Base-by-base conservation (phyloP, 2,888 invertebrate genomes). In the Blera fallax region DNA sequence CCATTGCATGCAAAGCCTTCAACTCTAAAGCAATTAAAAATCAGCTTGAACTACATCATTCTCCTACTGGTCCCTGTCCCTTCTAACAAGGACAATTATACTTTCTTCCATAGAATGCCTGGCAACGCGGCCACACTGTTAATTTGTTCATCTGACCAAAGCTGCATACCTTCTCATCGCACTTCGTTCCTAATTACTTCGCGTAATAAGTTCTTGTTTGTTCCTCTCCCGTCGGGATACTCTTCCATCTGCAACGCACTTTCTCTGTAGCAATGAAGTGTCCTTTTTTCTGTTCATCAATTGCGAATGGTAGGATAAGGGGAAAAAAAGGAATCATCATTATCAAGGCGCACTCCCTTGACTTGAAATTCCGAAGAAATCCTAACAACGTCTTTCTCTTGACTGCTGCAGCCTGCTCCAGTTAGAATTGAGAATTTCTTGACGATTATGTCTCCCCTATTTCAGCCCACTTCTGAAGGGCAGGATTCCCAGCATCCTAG, bases 261-360 rank as follows among this genome's bases (percentile, higher is more conserved):
- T 52, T 34, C 11, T 11, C 10, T n/a, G 8, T 56, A 37, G 32
- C 72, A 32, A 32, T 45, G 48, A 24, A 50, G 48, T 10, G 24
- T 54, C 54, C 10, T 16, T 24, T 14, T 27, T 14, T 24, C 60
- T 27, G 14, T 64, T 14, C 10, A 34, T 34, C 58, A 32, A 24
- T 40, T 43, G 27, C 1, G 16, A 64, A 79, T 34, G 16, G 34
- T 81, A 37, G 45, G 18, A 67, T 45, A 45, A n/a, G n/a, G n/a
- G n/a, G n/a, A n/a, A n/a, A n/a, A n/a, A n/a, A n/a, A n/a, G n/a
- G 62, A 40, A 65, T 3, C 50, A 65, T 72, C 50, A 78, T 70
- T 78, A 72, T 50, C 72, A 14, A 52, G 73, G 32, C 8, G 43
- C 24, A 34, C 24, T 48, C 34, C n/a, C 34, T 56, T 21, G 14